Evolutionary conservation across 2,888 invertebrate species (phyloP).

Genomic region (Dryocosmus kuriphilus): DNA sequence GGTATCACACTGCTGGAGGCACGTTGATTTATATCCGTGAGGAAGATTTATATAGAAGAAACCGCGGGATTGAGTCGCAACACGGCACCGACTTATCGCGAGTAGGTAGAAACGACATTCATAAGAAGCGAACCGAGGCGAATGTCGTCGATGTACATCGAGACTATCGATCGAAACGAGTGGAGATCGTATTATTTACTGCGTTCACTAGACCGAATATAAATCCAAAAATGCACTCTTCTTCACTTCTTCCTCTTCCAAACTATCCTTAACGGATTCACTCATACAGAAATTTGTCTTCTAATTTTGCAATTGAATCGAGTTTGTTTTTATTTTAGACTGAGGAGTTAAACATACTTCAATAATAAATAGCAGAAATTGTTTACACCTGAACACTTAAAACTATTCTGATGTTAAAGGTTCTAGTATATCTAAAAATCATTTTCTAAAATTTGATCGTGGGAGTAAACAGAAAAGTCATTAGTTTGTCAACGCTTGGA

Average conservation of each 20-base stretch:
- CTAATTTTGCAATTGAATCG: too few species aligned
- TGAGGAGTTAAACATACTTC: too few species aligned
- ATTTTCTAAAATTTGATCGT: not conserved
- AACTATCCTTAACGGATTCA: not conserved
- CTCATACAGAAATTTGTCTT: not conserved
- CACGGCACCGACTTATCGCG: slow-evolving; percentile 77
- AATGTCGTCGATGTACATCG: slow-evolving; percentile 51
- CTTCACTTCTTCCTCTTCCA: not conserved
- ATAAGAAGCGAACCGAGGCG: slow-evolving; percentile 50
- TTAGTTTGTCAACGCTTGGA: slow-evolving; percentile 11
- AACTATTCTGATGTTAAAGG: too few species aligned
- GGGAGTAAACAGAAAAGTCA: slow-evolving; percentile 2
- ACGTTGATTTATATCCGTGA: slow-evolving; percentile 75
- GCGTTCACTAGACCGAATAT: slow-evolving; percentile 5
- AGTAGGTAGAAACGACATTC: slow-evolving; percentile 73
- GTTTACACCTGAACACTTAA: too few species aligned
- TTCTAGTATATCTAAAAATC: too few species aligned
- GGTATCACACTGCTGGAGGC: slow-evolving; percentile 75
- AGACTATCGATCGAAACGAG: slow-evolving; percentile 54
- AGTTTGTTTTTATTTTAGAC: too few species aligned
- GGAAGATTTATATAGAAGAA: slow-evolving; percentile 76
- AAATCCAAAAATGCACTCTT: not conserved
- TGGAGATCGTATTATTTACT: slow-evolving; percentile 43
- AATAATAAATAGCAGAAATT: too few species aligned
- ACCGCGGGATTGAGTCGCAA: slow-evolving; percentile 76